These are phyloP conservation scores for Aphaenogaster rudis DNA, from an alignment of 1,140 invertebrate species.

Conservation along the genomic window DNA sequence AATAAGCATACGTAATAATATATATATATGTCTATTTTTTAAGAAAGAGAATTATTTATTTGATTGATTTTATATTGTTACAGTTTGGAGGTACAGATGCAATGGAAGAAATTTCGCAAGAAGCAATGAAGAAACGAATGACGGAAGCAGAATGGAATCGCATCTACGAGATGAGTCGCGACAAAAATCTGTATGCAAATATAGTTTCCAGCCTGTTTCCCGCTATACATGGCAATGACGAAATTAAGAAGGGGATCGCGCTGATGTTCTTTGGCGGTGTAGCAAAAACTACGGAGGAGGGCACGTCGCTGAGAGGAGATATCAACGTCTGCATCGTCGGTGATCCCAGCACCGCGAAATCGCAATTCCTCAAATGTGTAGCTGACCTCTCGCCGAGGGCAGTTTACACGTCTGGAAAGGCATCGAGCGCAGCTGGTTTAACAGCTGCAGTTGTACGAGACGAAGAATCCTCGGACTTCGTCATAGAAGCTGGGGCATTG, in stretches of 20 bases:
- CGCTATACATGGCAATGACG: conserved; percentile 99
- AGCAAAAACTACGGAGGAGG: conserved; percentile 97
- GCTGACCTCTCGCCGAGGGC: conserved; percentile 98
- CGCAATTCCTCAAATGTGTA: conserved; percentile 98
- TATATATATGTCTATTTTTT: background rate
- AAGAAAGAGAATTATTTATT: background rate
- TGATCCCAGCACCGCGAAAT: conserved; percentile 99
- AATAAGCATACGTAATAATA: background rate
- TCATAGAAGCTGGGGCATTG: conserved; percentile 99
- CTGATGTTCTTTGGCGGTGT: conserved; percentile 99
- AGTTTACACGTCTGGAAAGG: conserved; percentile 99
- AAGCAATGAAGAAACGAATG: conserved; percentile 98
- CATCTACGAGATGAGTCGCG: conserved; percentile 98
- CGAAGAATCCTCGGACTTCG: conserved; percentile 99
- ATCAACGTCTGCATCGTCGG: conserved; percentile 99
- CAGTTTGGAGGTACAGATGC: conserved; percentile 93
- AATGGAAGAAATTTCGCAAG: conserved; percentile 94
- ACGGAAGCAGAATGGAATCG: conserved; percentile 97
- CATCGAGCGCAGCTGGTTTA: conserved; percentile 98
- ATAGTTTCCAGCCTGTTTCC: conserved; percentile 98
- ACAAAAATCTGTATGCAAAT: conserved; percentile 97
- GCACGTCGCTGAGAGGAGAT: conserved; percentile 96
- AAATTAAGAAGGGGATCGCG: conserved; percentile 98
- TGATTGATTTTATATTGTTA: conserved; percentile 64
- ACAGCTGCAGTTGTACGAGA: conserved; percentile 99